These are phyloP conservation scores for Fragum fragum DNA, from an alignment of 2,888 invertebrate genomes.

Conservation along the genomic window DNA sequence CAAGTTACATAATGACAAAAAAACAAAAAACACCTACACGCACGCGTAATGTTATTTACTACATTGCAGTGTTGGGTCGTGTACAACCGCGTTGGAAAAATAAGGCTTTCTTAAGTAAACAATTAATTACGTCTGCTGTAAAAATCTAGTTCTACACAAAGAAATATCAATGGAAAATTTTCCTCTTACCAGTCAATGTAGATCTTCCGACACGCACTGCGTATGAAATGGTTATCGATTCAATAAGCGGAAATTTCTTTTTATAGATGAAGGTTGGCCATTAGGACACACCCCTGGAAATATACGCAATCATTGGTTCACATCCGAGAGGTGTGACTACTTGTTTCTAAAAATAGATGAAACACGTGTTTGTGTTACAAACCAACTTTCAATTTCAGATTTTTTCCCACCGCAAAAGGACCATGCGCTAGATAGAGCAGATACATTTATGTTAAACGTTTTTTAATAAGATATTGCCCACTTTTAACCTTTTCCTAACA, in stretches of 20 bases:
- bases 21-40: neutral
- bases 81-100: neutral
- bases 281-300: constrained; percentile 6
- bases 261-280: neutral
- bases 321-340: constrained; percentile 1
- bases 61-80: neutral
- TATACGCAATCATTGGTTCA: neutral
- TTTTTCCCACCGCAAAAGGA: no score
- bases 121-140: neutral
- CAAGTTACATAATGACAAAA: neutral
- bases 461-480: no score
- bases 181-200: constrained; percentile 27
- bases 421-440: no score
- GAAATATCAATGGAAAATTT: constrained; percentile 1
- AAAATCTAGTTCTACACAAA: neutral
- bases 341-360: constrained; percentile 7
- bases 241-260: neutral
- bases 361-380: neutral
- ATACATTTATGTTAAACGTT: no score
- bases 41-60: neutral
- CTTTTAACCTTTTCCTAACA: no score
- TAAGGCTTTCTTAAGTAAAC: neutral
- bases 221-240: neutral
- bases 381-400: neutral
- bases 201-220: constrained; percentile 21